Evolutionary conservation across 2,113 vertebrate species (phyloP), one percentile per base, ranked within the genome.

Genomic region (Apodemus sylvaticus): DNA sequence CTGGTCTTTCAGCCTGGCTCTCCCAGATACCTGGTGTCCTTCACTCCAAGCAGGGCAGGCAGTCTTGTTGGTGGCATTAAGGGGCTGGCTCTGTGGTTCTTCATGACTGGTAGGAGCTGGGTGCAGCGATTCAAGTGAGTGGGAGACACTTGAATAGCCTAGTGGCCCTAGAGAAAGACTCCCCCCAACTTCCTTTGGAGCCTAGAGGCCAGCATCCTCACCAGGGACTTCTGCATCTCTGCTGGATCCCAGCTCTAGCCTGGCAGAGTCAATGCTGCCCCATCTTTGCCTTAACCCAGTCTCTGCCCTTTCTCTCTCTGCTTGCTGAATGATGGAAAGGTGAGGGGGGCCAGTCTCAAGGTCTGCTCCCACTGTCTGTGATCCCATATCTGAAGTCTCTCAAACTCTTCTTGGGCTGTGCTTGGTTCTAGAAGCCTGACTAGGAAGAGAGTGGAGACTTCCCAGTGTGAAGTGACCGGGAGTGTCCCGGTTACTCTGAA

Each of bases 291-390:
- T 71, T 0, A 0, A 34, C 77, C 29, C 34, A 6, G 42, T 70
- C 42, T 34, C 51, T 34, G 42, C 20, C 19, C 20, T 68, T 64
- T 58, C 20, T 24, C 34, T 5, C 3, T 62, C 45, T 68, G 66
- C 34, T 34, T 39, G 12, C 55, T 13, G 29, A 71, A 29, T 60
- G 71, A 13, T 71, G 53, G 53, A 34, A 1, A 16, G 51, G 4
- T 3, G 26, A 85, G 34, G 20, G 36, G 62, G 31, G 42, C 9
- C 29, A 39, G 2, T 20, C 9, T 86, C 64, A 24, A 34, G n/a
- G 70, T 66, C 2, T 10, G 36, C 16, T 9, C 42, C 53, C 20
- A 11, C n/a, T 7, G 9, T 34, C 4, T 1, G 53, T 0, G 1
- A 36, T 26, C 34, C 19, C 36, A n/a, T 31, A 1, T 19, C 73